A percentile compares a stretch with the other conserved stretches of the same genome.
Conservation (phyloP, 2,888 invertebrate species). For the Siphlonurus alternatus region DNA sequence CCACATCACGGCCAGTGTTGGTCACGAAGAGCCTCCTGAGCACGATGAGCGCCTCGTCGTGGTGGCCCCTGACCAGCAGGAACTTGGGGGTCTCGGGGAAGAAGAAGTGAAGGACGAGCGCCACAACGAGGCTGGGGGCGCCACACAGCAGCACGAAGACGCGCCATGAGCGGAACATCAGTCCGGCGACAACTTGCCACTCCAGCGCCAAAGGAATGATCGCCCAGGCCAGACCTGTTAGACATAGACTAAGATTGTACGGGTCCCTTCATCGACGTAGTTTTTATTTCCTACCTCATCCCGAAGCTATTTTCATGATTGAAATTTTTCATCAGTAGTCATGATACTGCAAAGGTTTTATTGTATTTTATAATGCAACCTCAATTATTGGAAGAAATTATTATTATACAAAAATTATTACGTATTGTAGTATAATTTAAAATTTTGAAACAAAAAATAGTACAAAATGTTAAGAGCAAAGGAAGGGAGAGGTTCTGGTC, state of each 20-base stretch:
- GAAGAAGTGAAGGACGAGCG: constrained; percentile 45
- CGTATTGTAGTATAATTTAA: no score
- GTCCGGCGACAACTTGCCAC: constrained; percentile 25
- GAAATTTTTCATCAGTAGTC: no score
- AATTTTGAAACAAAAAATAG: no score
- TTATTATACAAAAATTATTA: no score
- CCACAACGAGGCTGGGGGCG: constrained; percentile 48
- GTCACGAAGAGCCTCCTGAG: constrained; percentile 49
- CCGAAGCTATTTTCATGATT: no score
- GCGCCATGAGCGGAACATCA: constrained; percentile 65
- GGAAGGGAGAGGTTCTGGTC: no score
- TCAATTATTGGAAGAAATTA: no score
- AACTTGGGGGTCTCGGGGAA: constrained; percentile 75
- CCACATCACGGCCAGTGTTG: constrained; percentile 52
- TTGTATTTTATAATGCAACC: no score
- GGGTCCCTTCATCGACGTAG: no score
- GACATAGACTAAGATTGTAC: constrained; percentile 5
- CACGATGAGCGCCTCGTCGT: constrained; percentile 52
- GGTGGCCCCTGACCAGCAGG: constrained; percentile 60
- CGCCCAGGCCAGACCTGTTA: constrained; percentile 56
- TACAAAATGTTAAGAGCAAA: no score
- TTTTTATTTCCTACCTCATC: no score
- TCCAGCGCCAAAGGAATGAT: constrained; percentile 50
- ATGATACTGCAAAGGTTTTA: no score
- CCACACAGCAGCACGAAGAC: constrained; percentile 61